Evolutionary conservation across 2,113 vertebrate genomes (phyloP), one percentile per base, ranked within the genome.

Genomic region (Gallinago media): DNA sequence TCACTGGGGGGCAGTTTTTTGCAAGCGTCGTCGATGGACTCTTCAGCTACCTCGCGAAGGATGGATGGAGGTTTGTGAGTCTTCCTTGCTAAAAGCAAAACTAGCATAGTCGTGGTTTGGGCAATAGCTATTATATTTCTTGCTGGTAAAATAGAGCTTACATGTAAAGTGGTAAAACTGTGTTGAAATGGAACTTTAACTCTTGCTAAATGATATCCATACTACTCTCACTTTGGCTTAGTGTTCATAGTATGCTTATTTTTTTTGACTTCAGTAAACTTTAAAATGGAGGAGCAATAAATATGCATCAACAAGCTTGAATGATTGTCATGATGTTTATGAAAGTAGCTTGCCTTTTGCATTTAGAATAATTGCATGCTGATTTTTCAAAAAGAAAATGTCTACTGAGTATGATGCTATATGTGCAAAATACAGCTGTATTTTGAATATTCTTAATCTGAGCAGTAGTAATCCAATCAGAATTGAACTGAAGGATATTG

Each of bases 1-100:
- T 99, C 98, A 99, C 99, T 0, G 99, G 99, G 20, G 99, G 99
- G n/a, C 99, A 99, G 98, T 99, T 99, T 82, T 98, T 99, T 55
- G 99, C 99, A 85, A 99, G 99, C 1, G 96, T 99, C 8, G 87
- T 99, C 1, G 99, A 99, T 16, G 99, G 99, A 66, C 98, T 98
- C 63, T 99, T 99, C 98, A 99, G 99, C 97, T 99, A 99, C 95
- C 97, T 99, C 92, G 96, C 92, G 0, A 98, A 97, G 50, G 98
- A 98, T 10, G 99, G 99, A 89, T 99, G 99, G 99, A 99, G 99
- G 99, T 99, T 95, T 52, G 95, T 96, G 65, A 81, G 81, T 75
- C 85, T 66, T 96, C 88, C 21, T 31, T 73, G 81, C 79, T 90
- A 63, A 73, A 84, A 76, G 40, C 66, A 61, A 89, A 91, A 40